Base-by-base conservation (phyloP, 2,888 invertebrate species). In the Lepas anatifera region DNA sequence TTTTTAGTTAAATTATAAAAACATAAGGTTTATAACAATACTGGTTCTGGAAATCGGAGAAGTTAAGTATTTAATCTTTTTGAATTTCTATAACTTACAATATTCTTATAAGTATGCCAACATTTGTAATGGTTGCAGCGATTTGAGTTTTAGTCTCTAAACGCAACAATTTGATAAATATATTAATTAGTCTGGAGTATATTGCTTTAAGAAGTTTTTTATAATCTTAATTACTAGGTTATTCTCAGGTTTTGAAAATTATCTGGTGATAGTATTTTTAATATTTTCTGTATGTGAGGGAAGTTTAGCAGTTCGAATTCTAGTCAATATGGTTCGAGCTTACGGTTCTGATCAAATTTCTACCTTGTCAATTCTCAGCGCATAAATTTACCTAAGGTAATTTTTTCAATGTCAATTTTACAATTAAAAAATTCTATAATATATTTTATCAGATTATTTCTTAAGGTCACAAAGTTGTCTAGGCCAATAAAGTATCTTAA, bases 71-170 rank as follows among this genome's bases (percentile, higher is more conserved):
- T n/a, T n/a, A n/a, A n/a, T n/a, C 39, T 39, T 39, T 39, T 10
- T 7, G 39, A 13, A 10, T 13, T 39, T 39, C 39, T 39, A 10
- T 7, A 39, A 39, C 13, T 7, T 39, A 10, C 7, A 39, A 13
- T 7, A 39, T 10, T 39, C 13, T 75, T 71, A 68, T 69, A 76
- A 74, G 73, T 77, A 75, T 76, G 79, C 77, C 70, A 78, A 75
- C 73, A 77, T 77, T 73, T 80, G 84, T 86, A 83, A 82, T 82
- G 82, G 80, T 86, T 86, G 84, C 86, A 86, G 85, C 82, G 75
- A 80, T 69, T 74, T 80, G 86, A 86, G 86, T 85, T 82, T 84
- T 85, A 86, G 85, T 86, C 86, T 86, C 86, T 85, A 85, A 83
- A 83, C 85, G 86, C 86, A 85, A 84, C 77, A 83, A 84, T 82